Evolutionary conservation across 1,140 invertebrate species (phyloP).

Genomic region (Drosophila mojavensis): DNA sequence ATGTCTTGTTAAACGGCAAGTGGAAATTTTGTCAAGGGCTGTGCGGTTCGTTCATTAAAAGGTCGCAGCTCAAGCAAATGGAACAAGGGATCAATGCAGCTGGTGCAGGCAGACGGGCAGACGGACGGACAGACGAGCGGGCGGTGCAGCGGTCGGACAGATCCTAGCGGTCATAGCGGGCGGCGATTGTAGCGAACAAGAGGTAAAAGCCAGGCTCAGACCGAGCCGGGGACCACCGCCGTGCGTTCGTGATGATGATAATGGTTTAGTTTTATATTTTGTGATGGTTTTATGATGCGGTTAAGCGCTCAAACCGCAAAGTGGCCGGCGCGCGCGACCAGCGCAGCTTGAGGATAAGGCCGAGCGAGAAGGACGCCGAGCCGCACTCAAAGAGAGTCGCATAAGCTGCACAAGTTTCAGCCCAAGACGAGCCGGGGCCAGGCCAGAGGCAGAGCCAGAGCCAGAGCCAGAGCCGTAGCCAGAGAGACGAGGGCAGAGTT

Average conservation of each 20-base stretch:
- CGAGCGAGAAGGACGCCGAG: constrained; percentile 15
- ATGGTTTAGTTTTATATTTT: constrained; percentile 77
- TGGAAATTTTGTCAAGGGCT: constrained; percentile 21
- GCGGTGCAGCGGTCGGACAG: constrained; percentile 5
- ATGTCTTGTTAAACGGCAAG: constrained; percentile 24
- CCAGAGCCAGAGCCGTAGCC: neutral
- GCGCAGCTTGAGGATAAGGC: constrained; percentile 25
- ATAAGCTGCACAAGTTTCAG: constrained; percentile 76
- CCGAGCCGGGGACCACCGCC: constrained; percentile 36
- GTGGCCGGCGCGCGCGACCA: constrained; percentile 62
- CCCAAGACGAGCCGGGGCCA: constrained; percentile 2
- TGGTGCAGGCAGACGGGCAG: constrained; percentile 23
- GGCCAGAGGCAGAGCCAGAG: neutral
- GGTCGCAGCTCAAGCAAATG: constrained; percentile 6
- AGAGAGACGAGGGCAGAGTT: neutral
- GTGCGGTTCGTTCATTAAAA: constrained; percentile 65
- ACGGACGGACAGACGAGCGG: constrained; percentile 10
- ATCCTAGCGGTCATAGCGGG: constrained; percentile 2
- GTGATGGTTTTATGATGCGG: constrained; percentile 82
- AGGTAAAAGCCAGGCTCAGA: constrained; percentile 15
- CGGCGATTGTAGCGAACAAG: constrained; percentile 14
- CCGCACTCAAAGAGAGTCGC: constrained; percentile 45
- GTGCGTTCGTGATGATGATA: constrained; percentile 74
- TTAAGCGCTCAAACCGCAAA: constrained; percentile 81
- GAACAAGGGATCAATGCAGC: constrained; percentile 61